phyloP scores from a whole-genome alignment of 2,113 vertebrate species.

The Ivindomyrus marchei region DNA sequence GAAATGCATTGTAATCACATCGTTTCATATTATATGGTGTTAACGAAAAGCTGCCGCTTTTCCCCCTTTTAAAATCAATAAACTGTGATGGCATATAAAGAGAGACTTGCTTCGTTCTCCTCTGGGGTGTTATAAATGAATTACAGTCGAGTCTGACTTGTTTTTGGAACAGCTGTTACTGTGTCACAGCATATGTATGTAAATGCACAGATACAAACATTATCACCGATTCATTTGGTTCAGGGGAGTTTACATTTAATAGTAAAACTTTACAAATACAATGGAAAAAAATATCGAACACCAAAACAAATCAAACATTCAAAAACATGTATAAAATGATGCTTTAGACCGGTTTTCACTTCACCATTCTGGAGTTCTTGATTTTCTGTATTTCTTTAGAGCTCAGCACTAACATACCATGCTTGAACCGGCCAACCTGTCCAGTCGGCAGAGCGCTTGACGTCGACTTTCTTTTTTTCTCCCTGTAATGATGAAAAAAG shows the following conservation, averaged over 20 bases:
- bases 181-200: background rate
- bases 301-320: background rate
- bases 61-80: slow-evolving; percentile 55
- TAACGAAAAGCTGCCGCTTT: slow-evolving; percentile 37
- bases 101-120: background rate
- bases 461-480: slow-evolving; percentile 62
- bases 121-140: background rate
- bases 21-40: slow-evolving; percentile 40
- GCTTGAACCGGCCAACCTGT: slow-evolving; percentile 84
- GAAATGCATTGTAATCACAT: slow-evolving; percentile 45
- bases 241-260: background rate
- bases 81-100: slow-evolving; percentile 44
- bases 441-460: slow-evolving; percentile 64
- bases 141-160: background rate
- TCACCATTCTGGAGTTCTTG: slow-evolving; percentile 64
- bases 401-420: slow-evolving; percentile 82
- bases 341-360: slow-evolving; percentile 31
- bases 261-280: background rate
- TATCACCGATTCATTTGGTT: background rate
- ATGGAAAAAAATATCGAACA: background rate
- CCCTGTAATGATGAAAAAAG: slow-evolving; percentile 45
- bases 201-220: background rate
- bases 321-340: background rate
- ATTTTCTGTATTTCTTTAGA: slow-evolving; percentile 78
- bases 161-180: background rate